phyloP scores from a whole-genome alignment of 2,113 vertebrate genomes.

The Thermophis baileyi region DNA sequence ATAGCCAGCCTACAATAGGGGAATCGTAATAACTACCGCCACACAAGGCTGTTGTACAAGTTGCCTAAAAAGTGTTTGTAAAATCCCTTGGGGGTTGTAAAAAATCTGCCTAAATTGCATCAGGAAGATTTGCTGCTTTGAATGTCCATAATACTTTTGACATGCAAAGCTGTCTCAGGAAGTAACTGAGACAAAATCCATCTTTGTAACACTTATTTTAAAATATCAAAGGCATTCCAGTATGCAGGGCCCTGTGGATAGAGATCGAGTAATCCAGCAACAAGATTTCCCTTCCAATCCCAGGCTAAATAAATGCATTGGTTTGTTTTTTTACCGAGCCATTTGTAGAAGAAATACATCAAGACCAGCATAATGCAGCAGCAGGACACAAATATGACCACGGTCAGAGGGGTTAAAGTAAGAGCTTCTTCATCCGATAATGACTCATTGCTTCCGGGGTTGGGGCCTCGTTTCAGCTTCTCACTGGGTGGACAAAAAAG shows the following conservation, averaged over 20 bases:
- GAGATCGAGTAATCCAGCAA: neutral
- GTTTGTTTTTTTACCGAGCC: slow-evolving; percentile 78
- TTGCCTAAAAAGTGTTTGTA: neutral
- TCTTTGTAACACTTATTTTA: neutral
- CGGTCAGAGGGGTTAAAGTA: slow-evolving; percentile 83
- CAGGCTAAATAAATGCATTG: neutral
- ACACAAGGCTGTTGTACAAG: neutral
- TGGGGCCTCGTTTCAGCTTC: slow-evolving; percentile 62
- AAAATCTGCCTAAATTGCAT: neutral
- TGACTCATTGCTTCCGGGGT: slow-evolving; percentile 54
- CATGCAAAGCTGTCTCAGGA: neutral
- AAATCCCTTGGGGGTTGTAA: neutral
- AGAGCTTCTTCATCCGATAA: slow-evolving; percentile 70
- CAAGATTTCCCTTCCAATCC: neutral
- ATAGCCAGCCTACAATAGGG: neutral
- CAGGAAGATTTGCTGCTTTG: neutral
- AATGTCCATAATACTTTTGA: neutral
- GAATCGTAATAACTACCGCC: neutral
- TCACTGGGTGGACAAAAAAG: slow-evolving; percentile 67
- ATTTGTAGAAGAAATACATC: slow-evolving; percentile 92
- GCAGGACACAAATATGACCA: slow-evolving; percentile 83
- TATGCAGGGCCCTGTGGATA: neutral
- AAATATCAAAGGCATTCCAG: neutral
- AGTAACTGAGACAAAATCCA: neutral
- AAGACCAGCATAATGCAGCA: slow-evolving; percentile 91